Evolutionary conservation across 2,888 invertebrate species (phyloP), one percentile per base, ranked within the genome.

Genomic region (Caradrina kadenii): DNA sequence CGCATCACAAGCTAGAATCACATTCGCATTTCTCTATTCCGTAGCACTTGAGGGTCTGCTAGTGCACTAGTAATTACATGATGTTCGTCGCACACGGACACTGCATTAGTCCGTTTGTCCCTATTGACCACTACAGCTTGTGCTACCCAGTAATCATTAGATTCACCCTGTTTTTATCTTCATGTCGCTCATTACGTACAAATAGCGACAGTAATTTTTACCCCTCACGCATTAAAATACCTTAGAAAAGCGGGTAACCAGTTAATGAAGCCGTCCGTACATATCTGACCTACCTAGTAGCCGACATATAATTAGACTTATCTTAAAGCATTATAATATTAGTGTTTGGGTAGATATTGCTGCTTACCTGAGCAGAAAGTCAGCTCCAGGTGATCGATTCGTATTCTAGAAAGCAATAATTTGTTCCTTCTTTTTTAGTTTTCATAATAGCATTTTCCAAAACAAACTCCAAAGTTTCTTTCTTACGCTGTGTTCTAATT

Each of bases 31-130:
- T 61, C 60, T 26, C 50, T 15, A 26, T 21, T n/a, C 2, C 39
- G 13, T 39, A 39, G 5, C 50, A 63, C 21, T 54, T 22, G 17
- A 62, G 58, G 55, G 11, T 48, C n/a, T 26, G n/a, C 42, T 54
- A 39, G 31, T 58, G 58, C 42, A 48, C 50, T 50, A 68, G 60
- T 79, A 74, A 69, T 74, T 64, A 69, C 62, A 49, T 48, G 62
- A 54, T 62, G 62, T 55, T 49, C 17, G n/a, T 39, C 8, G 45
- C 45, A 42, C 39, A 26, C 54, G 31, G 15, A 22, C 21, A 50
- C 45, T 55, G 48, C 42, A 63, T 60, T 68, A 55, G 11, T 62
- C 42, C 19, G 39, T 63, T 63, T 62, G 56, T 53, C 22, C 45
- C 13, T 68, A 68, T 79, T 63, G 49, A 73, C 56, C 48, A 7